Conservation (phyloP, 2,113 vertebrate genomes). For the Aldabrachelys gigantea region DNA sequence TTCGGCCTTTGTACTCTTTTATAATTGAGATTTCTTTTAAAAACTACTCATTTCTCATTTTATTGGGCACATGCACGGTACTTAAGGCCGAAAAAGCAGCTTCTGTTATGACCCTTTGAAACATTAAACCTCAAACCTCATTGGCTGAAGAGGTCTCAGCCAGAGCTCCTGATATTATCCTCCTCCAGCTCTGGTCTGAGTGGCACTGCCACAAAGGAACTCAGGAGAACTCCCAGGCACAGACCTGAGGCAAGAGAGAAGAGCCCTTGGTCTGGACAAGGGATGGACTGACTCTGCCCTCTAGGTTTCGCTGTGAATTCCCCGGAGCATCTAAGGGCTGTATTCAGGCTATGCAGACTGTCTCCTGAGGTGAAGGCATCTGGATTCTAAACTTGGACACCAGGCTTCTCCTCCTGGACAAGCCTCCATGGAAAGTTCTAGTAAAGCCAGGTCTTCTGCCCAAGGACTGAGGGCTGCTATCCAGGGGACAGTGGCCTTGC, state of each 20-base stretch:
- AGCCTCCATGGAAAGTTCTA: too few relatives aligned
- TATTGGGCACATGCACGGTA: not conserved
- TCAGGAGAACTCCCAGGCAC: not conserved
- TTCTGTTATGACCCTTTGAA: not conserved
- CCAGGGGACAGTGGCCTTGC: not conserved
- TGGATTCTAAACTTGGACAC: too few relatives aligned
- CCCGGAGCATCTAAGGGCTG: too few relatives aligned
- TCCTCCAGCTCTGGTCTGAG: not conserved
- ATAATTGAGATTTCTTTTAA: not conserved
- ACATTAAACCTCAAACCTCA: not conserved
- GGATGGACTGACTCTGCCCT: not conserved
- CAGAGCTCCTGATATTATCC: not conserved
- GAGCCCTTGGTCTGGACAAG: not conserved
- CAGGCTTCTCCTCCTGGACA: too few relatives aligned
- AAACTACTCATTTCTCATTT: not conserved
- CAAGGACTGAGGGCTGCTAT: not conserved
- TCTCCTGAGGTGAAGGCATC: not conserved
- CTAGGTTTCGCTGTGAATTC: too few relatives aligned
- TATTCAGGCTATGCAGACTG: too few relatives aligned
- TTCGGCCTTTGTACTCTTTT: not conserved
- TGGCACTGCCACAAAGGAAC: not conserved
- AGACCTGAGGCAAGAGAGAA: not conserved
- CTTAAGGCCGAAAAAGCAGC: not conserved
- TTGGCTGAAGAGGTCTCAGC: not conserved
- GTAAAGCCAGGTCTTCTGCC: not conserved